Evolutionary conservation across 2,888 invertebrate species (phyloP), one percentile per base, ranked within the genome.

Genomic region (Orchesella flavescens): DNA sequence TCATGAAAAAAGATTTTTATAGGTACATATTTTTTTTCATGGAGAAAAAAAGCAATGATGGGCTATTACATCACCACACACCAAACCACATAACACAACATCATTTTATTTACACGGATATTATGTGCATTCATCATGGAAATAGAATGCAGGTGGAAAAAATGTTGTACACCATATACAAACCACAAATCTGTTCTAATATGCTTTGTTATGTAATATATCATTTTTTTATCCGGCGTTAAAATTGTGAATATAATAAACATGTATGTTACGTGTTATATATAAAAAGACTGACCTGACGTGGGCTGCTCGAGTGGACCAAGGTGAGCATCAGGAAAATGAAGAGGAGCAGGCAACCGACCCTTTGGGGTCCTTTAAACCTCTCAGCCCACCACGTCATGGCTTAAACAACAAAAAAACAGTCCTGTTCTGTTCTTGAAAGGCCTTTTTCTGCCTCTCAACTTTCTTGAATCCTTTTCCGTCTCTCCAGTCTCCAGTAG

Each of bases 331-430:
- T 71, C 49, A 86, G 63, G 53, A 78, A 74, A 66, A 71, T 77
- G 79, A 85, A 71, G 81, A 86, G 66, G 77, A 69, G 63, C 72
- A 85, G 66, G 79, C 85, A 66, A 65, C 85, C 84, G 85, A 84
- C 80, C 85, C 86, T 86, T 85, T 85, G 82, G 81, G 86, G 83
- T 80, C 86, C 86, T 84, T 85, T 85, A 76, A 84, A 77, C 84
- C 85, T 83, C 78, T 82, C 81, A 76, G 82, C 84, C 76, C 83
- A 83, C 85, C 85, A 86, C 85, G 74, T 85, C 86, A 86, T 86
- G 59, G 72, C 84, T 43, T 57, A 34, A 4, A 21, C 59, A 49
- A 49, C 44, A 17, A 43, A n/a, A 65, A 65, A 43, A 57, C 44
- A 73, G 73, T 61, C 73, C 73, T 75, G 72, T 61, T 78, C 73